A percentile compares a stretch with the other conserved stretches of the same genome.
These are phyloP conservation scores for Speoplatyrhinus poulsoni DNA, from an alignment of 2,113 vertebrate genomes.

Conservation along the genomic window DNA sequence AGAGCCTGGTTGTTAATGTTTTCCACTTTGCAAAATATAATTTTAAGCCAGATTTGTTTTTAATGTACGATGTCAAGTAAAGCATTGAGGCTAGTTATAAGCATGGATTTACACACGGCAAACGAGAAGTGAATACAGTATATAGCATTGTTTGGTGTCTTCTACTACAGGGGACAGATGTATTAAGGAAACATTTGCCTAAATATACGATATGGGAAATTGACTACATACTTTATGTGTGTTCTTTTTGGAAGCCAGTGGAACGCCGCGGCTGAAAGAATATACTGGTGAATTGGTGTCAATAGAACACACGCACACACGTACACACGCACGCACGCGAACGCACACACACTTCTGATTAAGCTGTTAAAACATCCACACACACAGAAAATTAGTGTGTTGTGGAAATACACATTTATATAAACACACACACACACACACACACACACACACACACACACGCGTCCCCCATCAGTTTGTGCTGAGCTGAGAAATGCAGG, in stretches of 20 bases:
- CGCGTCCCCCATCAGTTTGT: conserved; percentile 11
- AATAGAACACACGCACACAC: neutral
- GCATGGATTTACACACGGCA: conserved; percentile 16
- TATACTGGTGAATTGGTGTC: too few relatives aligned
- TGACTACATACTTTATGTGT: conserved; percentile 1
- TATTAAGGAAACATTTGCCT: too few relatives aligned
- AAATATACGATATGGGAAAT: too few relatives aligned
- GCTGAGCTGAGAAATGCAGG: conserved; percentile 35
- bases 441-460: conserved; percentile 9
- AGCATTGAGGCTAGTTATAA: neutral
- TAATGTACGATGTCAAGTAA: too few relatives aligned
- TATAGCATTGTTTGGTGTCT: too few relatives aligned
- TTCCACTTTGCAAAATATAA: too few relatives aligned
- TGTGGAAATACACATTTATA: neutral
- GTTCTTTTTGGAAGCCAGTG: neutral
- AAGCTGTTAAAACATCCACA: neutral
- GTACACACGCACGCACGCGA: conserved; percentile 5
- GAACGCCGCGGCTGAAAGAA: neutral
- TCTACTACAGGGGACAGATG: too few relatives aligned
- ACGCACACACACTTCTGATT: conserved; percentile 6
- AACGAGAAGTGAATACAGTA: too few relatives aligned
- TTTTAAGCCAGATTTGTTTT: too few relatives aligned
- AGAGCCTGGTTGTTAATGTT: too few relatives aligned
- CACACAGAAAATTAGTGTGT: neutral
- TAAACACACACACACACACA: conserved; percentile 5